Evolutionary conservation across 2,888 invertebrate genomes (phyloP).

Genomic region (Machimus rusticus): DNA sequence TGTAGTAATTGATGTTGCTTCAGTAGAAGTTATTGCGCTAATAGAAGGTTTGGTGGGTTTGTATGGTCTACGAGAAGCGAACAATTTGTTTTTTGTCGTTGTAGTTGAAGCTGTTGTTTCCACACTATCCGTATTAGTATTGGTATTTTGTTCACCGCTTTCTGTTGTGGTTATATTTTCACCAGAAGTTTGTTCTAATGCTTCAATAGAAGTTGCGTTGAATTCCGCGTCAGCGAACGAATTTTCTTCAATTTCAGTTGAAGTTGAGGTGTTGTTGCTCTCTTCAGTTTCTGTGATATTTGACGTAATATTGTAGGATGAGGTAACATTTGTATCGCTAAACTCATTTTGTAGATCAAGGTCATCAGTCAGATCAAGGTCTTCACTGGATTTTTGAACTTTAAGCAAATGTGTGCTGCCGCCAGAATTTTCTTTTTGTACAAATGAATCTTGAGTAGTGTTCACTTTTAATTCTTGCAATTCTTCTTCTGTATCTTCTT

Average conservation of each 20-base stretch:
- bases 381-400: neutral
- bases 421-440: neutral
- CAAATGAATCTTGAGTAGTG: neutral
- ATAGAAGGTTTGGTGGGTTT: conserved; percentile 53
- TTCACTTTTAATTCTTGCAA: neutral
- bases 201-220: neutral
- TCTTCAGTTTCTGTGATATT: neutral
- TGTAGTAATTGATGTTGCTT: conserved; percentile 44
- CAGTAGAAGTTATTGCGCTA: conserved; percentile 48
- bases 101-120: conserved; percentile 12
- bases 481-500: neutral
- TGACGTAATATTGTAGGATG: neutral
- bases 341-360: neutral
- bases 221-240: neutral
- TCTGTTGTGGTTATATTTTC: neutral
- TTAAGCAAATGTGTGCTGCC: neutral
- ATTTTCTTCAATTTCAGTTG: neutral
- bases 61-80: conserved; percentile 42
- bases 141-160: neutral
- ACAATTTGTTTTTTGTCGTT: conserved; percentile 46
- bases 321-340: neutral
- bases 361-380: neutral
- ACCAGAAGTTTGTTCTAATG: neutral
- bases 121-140: neutral
- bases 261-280: neutral